Conservation (phyloP, 2,797 vertebrate genomes). For the Remorina albescens region DNA sequence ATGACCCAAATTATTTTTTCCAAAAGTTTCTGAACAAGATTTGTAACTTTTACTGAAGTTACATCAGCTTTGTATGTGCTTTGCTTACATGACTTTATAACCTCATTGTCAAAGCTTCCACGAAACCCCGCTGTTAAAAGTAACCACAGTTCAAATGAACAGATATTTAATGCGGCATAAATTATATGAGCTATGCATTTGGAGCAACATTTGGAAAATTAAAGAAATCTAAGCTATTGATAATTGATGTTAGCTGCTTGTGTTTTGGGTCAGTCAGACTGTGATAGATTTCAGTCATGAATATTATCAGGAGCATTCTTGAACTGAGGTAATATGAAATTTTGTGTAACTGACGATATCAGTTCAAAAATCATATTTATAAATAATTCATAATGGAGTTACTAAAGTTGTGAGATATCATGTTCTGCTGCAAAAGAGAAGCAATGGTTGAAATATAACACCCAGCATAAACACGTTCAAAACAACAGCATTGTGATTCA, state of each 20-base stretch:
- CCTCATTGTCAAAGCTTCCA: not conserved
- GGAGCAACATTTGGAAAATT: not conserved
- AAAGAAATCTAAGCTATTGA: too few relatives aligned
- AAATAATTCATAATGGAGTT: not conserved
- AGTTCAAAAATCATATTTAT: not conserved
- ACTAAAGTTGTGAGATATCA: not conserved
- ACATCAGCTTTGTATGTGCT: not conserved
- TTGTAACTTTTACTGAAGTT: not conserved
- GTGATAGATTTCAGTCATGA: not conserved
- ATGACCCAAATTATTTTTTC: too few relatives aligned
- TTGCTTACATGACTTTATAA: not conserved
- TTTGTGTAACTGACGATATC: not conserved
- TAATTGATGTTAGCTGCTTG: too few relatives aligned
- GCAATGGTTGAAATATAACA: too few relatives aligned
- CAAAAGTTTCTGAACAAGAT: not conserved
- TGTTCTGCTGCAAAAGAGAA: not conserved
- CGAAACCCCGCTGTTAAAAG: not conserved
- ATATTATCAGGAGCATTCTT: not conserved
- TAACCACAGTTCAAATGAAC: not conserved
- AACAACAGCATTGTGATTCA: not conserved
- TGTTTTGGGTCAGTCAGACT: too few relatives aligned
- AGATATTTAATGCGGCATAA: too few relatives aligned
- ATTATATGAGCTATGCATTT: not conserved
- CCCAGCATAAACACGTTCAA: too few relatives aligned
- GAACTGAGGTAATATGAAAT: not conserved